Evolutionary conservation across 2,113 vertebrate genomes (phyloP).

Genomic region (Tachycineta bicolor): DNA sequence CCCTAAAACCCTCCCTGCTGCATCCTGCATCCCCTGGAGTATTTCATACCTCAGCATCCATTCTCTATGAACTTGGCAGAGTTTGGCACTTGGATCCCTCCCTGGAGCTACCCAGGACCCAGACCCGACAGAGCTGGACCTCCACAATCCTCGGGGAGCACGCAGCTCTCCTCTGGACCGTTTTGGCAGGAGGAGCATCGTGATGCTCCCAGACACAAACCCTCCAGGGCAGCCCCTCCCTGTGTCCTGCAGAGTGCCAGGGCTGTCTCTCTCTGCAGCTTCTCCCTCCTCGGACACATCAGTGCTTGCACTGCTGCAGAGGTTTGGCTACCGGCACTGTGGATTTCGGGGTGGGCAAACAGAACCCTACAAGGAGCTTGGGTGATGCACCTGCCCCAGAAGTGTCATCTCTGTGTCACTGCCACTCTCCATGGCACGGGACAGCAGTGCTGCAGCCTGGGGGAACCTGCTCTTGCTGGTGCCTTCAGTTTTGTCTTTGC

Average conservation of each 20-base stretch:
- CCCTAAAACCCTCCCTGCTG: background rate
- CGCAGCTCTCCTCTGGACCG: background rate
- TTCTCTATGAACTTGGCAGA: background rate
- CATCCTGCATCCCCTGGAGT: background rate
- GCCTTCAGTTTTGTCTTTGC: background rate
- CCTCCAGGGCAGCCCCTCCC: background rate
- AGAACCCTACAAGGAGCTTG: background rate
- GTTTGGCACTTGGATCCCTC: background rate
- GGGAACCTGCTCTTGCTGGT: background rate
- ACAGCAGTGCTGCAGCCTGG: background rate
- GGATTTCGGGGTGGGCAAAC: background rate
- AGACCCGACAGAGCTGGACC: background rate
- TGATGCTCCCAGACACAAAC: background rate
- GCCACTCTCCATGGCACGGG: background rate
- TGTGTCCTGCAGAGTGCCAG: background rate
- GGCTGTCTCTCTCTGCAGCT: background rate
- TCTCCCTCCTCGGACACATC: rapidly evolving
- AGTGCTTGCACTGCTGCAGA: background rate
- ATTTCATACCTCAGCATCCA: background rate
- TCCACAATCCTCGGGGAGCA: background rate
- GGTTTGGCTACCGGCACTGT: background rate
- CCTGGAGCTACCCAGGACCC: background rate
- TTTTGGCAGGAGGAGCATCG: background rate
- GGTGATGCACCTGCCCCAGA: background rate
- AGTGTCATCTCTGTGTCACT: background rate